Evolutionary conservation across 2,113 vertebrate genomes (phyloP).

Genomic region (Butastur rufipennis): DNA sequence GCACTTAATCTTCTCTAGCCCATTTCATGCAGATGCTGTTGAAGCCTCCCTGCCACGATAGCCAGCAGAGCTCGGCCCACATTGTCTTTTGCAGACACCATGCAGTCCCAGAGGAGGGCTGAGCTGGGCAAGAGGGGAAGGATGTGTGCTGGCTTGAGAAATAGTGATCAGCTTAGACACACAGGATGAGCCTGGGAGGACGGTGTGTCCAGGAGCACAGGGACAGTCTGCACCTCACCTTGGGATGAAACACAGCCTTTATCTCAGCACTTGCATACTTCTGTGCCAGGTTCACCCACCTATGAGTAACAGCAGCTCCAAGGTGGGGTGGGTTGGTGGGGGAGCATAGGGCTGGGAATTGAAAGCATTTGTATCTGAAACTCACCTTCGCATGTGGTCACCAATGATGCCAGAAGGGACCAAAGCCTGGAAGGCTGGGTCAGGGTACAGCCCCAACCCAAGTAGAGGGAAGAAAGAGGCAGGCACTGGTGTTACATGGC

Average conservation of each 20-base stretch:
- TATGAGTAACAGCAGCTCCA: too few relatives aligned
- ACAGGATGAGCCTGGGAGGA: neutral
- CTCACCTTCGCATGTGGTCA: neutral
- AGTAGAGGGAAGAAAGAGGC: neutral
- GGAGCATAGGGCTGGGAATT: neutral
- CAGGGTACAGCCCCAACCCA: neutral
- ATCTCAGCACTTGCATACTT: neutral
- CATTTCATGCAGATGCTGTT: neutral
- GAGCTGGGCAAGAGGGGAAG: neutral
- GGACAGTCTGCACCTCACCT: rapidly evolving
- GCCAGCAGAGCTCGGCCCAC: neutral
- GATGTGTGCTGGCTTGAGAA: neutral
- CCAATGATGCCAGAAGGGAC: neutral
- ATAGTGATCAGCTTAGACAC: rapidly evolving
- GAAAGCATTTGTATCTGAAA: neutral
- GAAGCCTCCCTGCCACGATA: neutral
- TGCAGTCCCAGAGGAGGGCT: neutral
- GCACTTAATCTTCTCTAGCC: slow-evolving; percentile 28
- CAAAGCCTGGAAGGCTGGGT: neutral
- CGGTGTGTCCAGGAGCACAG: neutral
- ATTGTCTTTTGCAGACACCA: neutral
- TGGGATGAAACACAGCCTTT: neutral
- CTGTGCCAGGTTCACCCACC: neutral
- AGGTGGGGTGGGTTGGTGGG: neutral
- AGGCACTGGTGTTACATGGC: neutral